Conservation (phyloP, 2,797 vertebrate species). For the Distichodus sexfasciatus region DNA sequence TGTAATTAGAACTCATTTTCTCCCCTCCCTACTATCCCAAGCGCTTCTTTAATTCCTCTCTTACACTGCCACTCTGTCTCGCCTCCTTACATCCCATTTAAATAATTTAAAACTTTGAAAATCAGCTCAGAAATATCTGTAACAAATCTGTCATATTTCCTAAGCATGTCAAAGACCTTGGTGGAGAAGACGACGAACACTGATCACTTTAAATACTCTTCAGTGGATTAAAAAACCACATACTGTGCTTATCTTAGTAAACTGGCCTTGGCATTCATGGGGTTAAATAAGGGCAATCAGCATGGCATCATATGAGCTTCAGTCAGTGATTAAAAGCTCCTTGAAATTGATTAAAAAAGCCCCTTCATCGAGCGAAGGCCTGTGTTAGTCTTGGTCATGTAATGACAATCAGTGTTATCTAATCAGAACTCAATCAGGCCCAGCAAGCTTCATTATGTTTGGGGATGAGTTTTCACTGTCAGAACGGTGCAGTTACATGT, state of each 20-base stretch:
- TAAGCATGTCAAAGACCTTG: no score
- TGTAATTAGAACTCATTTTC: conserved; percentile 19
- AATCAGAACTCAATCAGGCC: conserved; percentile 50
- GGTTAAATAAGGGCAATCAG: conserved; percentile 2
- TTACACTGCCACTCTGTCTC: not conserved
- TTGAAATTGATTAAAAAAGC: conserved; percentile 36
- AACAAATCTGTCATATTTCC: no score
- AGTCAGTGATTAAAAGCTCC: conserved; percentile 11
- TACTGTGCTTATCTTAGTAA: not conserved
- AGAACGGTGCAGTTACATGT: conserved; percentile 10
- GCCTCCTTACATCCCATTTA: not conserved
- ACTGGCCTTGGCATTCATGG: not conserved
- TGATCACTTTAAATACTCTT: no score
- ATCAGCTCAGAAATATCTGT: no score
- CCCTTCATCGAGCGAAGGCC: conserved; percentile 21
- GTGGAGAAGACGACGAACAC: no score
- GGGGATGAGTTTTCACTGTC: conserved; percentile 9
- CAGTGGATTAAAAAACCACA: no score
- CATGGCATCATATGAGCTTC: conserved; percentile 9
- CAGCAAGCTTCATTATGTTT: conserved; percentile 27
- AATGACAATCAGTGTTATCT: conserved; percentile 51
- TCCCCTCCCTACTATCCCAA: not conserved
- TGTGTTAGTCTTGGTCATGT: conserved; percentile 30
- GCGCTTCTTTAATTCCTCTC: not conserved
- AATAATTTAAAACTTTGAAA: not conserved